Conservation (phyloP, 2,113 vertebrate species). For the Aldabrachelys gigantea region DNA sequence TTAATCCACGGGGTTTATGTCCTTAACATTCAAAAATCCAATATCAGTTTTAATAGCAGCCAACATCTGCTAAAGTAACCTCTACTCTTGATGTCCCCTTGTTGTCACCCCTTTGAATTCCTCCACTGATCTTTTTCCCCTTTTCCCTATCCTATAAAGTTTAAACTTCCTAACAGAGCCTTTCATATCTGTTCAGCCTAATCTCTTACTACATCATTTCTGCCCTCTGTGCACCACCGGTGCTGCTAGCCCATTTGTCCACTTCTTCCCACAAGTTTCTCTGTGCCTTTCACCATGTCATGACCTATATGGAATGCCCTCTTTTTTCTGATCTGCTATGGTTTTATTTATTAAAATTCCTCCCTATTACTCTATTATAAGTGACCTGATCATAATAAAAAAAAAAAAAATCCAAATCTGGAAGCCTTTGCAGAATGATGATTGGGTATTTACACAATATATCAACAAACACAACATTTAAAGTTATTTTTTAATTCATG, state of each 20-base stretch:
- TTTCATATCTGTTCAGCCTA: neutral
- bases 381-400: no score
- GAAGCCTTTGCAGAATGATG: no score
- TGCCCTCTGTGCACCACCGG: neutral
- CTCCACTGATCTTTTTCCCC: neutral
- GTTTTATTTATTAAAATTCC: neutral
- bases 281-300: neutral
- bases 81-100: fast-evolving
- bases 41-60: no score
- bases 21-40: no score
- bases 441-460: no score
- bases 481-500: no score
- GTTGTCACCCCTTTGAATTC: neutral
- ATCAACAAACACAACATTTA: no score
- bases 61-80: neutral
- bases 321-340: neutral
- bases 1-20: no score
- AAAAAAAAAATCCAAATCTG: no score
- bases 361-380: no score
- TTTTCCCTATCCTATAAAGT: neutral
- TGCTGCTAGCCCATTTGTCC: neutral
- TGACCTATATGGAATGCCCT: neutral
- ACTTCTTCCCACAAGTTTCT: neutral
- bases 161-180: neutral
- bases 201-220: neutral